Evolutionary conservation across 2,797 vertebrate genomes (phyloP).

Genomic region (Denticeps clupeoides): DNA sequence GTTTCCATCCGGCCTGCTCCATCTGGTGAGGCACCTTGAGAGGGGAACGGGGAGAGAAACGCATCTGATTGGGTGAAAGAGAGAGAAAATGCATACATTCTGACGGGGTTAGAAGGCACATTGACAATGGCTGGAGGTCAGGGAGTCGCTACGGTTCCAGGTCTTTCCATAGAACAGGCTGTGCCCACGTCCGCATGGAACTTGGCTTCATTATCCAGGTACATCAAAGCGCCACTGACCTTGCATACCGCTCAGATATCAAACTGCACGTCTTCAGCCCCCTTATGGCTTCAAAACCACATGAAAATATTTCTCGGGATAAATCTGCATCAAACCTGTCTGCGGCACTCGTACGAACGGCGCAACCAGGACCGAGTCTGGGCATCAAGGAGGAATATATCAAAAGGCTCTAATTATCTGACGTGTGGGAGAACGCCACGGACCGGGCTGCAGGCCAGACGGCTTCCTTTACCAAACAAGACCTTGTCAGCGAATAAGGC

Average conservation of each 20-base stretch:
- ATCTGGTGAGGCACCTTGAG: constrained; percentile 24
- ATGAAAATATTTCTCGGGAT: constrained; percentile 27
- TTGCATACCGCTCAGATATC: constrained; percentile 55
- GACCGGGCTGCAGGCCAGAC: constrained; percentile 27
- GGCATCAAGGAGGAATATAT: constrained; percentile 14
- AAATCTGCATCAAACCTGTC: constrained; percentile 36
- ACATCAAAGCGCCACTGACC: constrained; percentile 53
- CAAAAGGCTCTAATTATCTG: constrained; percentile 28
- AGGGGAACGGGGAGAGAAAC: constrained; percentile 13
- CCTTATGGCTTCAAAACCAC: constrained; percentile 20
- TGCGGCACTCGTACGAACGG: constrained; percentile 31
- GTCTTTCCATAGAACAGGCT: constrained; percentile 21
- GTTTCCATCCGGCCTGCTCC: constrained; percentile 14
- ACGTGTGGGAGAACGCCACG: constrained; percentile 19
- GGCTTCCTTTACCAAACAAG: constrained; percentile 34
- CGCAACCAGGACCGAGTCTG: constrained; percentile 32
- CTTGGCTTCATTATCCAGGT: constrained; percentile 30
- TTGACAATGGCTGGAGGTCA: too few species aligned
- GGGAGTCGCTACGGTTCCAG: constrained; percentile 38
- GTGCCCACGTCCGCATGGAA: constrained; percentile 29
- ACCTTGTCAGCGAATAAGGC: neutral
- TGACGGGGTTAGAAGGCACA: too few species aligned
- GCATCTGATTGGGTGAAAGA: too few species aligned
- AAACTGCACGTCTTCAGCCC: constrained; percentile 27
- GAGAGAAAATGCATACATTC: too few species aligned